Base-by-base conservation (phyloP, 2,888 invertebrate genomes). In the Heliconius aoede region DNA sequence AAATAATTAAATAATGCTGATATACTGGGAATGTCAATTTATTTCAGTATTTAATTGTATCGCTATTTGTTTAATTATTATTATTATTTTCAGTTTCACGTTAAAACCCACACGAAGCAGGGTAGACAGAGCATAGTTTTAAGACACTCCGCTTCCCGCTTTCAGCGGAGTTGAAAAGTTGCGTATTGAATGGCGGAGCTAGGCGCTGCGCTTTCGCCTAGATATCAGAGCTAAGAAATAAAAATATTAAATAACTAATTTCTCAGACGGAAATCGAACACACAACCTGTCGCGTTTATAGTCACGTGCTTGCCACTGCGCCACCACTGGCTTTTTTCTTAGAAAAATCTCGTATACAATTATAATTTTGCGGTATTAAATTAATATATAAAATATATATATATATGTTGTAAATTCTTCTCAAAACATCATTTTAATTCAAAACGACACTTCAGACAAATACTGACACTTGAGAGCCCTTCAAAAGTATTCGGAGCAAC, bases 1-100 rank as follows among this genome's bases (percentile, higher is more conserved):
- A 3, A 65, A 64, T 64, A 36, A 64, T 64, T 36, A 24, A 32
- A 65, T 65, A 65, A 36, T 40, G 24, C 36, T 65, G 32, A 36
- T 64, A 18, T 65, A 65, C 3, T 64, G 36, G 15, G 26, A 36
- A 9, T 36, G 36, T 65, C 15, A 26, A 8, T 40, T 36, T 8
- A 24, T 40, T 36, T 36, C 9, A 40, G 18, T 65, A 65, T 40
- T 36, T 40, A 65, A 65, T 40, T 18, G 24, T 40, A 15, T 40
- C 26, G 26, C 18, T 60, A 26, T 26, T 60, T 60, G 26, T 60
- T 60, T 15, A 26, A 60, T 15, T 60, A 58, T 24, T 13, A 58
- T 55, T 40, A 40, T 40, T 18, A 46, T 46, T 46, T 46, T 40
- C 5, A 46, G 8, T 18, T 46, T 21, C 11, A 55, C n/a, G 21